A percentile compares a stretch with the other conserved stretches of the same genome.
phyloP scores from a whole-genome alignment of 2,797 vertebrate genomes.

The Betta splendens region DNA sequence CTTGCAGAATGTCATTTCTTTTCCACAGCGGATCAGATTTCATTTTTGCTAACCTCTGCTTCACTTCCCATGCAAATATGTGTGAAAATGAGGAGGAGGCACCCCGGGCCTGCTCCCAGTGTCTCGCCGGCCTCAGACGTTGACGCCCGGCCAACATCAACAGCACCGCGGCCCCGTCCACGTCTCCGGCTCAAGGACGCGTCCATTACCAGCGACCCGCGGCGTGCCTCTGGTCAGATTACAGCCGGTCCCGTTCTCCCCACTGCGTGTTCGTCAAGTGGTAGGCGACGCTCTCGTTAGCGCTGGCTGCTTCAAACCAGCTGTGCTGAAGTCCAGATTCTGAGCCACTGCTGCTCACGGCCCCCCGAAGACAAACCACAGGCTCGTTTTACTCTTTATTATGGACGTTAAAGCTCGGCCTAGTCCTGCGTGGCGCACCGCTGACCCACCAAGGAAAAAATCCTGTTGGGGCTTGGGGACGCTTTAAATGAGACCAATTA shows the following conservation, averaged over 20 bases:
- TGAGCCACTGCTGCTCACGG: conserved; percentile 50
- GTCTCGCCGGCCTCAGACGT: conserved; percentile 60
- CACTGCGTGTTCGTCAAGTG: conserved; percentile 59
- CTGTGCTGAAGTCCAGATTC: conserved; percentile 64
- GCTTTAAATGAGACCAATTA: conserved; percentile 73
- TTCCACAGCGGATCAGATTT: conserved; percentile 51
- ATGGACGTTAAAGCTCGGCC: conserved; percentile 63
- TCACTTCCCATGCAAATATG: conserved; percentile 64
- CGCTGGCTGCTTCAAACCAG: conserved; percentile 60
- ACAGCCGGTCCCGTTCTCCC: conserved; percentile 53
- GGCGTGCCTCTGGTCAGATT: conserved; percentile 61
- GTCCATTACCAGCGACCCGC: conserved; percentile 49
- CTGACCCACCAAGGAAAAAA: conserved; percentile 46
- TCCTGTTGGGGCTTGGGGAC: conserved; percentile 64
- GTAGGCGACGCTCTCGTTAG: conserved; percentile 68
- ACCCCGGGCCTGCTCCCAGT: conserved; percentile 55
- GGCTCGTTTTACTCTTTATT: conserved; percentile 77
- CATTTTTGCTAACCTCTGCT: conserved; percentile 60
- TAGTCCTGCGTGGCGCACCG: conserved; percentile 34
- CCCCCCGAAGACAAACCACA: conserved; percentile 67
- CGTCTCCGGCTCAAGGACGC: conserved; percentile 54
- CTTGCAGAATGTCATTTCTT: conserved; percentile 42
- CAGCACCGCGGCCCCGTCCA: conserved; percentile 59
- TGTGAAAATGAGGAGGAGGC: conserved; percentile 71
- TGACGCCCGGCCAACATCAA: conserved; percentile 68